phyloP scores from a whole-genome alignment of 2,113 vertebrate species.

The Anoplopoma fimbria region DNA sequence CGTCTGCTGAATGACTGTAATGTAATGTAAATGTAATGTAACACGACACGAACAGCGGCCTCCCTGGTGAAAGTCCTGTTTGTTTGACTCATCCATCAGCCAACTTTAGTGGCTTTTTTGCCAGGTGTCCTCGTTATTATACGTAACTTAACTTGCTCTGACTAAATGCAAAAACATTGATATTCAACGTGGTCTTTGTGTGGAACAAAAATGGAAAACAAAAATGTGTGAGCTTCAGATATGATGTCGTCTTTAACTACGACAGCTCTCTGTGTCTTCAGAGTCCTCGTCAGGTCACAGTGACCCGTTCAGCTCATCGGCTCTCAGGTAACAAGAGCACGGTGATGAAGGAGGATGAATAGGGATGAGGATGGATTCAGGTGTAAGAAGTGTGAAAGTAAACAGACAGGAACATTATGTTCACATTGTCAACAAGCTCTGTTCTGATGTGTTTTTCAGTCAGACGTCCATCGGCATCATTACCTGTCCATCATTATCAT shows the following conservation, averaged over 20 bases:
- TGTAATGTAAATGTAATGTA: too few relatives aligned
- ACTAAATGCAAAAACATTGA: not conserved
- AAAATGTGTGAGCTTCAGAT: not conserved
- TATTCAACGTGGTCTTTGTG: not conserved
- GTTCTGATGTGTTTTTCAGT: conserved; percentile 4
- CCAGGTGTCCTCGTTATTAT: too few relatives aligned
- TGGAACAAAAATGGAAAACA: not conserved
- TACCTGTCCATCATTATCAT: not conserved
- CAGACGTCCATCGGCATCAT: conserved; percentile 1
- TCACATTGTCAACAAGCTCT: not conserved
- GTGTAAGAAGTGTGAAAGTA: not conserved
- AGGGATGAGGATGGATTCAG: not conserved
- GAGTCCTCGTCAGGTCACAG: not conserved
- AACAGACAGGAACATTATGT: conserved; percentile 8
- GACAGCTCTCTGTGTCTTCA: conserved; percentile 5
- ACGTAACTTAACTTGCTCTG: not conserved
- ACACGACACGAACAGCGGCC: too few relatives aligned
- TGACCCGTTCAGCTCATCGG: conserved; percentile 23
- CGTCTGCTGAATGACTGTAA: too few relatives aligned
- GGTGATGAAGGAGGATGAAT: conserved; percentile 18
- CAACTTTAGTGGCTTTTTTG: too few relatives aligned
- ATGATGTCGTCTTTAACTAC: not conserved
- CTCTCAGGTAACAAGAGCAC: conserved; percentile 37
- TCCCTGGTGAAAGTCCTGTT: too few relatives aligned
- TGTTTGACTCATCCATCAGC: too few relatives aligned